phyloP scores from a whole-genome alignment of 2,797 vertebrate genomes.

The Enteromius radiatus region DNA sequence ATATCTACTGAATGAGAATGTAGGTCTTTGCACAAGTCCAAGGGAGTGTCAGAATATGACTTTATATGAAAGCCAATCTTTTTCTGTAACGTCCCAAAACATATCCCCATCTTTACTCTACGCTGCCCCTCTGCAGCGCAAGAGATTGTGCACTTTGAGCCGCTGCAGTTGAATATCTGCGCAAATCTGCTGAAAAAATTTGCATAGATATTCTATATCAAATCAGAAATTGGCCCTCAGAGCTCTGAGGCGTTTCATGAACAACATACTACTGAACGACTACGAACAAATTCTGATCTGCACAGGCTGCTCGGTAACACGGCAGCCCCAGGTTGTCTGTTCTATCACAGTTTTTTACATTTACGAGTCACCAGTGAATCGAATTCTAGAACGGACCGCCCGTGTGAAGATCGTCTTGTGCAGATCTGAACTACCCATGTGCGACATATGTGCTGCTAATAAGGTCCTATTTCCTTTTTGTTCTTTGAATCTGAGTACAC shows the following conservation, averaged over 20 bases:
- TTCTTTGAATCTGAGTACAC: conserved; percentile 79
- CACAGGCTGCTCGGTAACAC: conserved; percentile 46
- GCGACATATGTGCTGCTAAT: conserved; percentile 70
- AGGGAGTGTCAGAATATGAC: conserved; percentile 53
- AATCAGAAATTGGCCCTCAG: conserved; percentile 45
- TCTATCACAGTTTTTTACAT: neutral
- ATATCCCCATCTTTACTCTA: conserved; percentile 21
- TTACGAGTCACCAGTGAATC: neutral
- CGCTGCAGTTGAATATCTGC: conserved; percentile 45
- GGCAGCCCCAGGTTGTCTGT: neutral
- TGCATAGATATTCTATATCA: conserved; percentile 52
- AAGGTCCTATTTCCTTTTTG: conserved; percentile 62
- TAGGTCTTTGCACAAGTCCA: conserved; percentile 63
- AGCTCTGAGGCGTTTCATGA: conserved; percentile 39
- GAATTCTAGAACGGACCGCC: conserved; percentile 2
- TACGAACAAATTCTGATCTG: conserved; percentile 51
- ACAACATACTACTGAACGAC: conserved; percentile 62
- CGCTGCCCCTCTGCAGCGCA: conserved; percentile 7
- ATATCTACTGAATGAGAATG: conserved; percentile 57
- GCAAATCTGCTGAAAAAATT: conserved; percentile 48
- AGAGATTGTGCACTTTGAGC: conserved; percentile 42
- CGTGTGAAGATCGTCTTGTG: conserved; percentile 52
- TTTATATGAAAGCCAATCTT: conserved; percentile 42
- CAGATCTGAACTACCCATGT: conserved; percentile 63
- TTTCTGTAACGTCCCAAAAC: conserved; percentile 35